Conservation (phyloP, 2,113 vertebrate species). For the Dicentrarchus labrax region DNA sequence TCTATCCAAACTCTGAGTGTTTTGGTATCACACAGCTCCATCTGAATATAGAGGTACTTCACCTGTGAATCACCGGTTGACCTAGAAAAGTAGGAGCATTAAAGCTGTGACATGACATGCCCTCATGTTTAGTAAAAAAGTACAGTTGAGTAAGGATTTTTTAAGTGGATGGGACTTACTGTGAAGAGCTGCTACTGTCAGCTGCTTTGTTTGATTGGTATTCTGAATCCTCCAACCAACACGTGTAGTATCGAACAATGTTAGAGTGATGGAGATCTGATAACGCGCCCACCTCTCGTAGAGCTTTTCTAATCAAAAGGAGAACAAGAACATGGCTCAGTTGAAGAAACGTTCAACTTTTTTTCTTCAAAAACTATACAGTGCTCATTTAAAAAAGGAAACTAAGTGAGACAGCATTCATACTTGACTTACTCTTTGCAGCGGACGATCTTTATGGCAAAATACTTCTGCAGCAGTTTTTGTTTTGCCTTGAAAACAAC, state of each 20-base stretch:
- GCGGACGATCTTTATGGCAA: slow-evolving; percentile 81
- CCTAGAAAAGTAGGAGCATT: slow-evolving; percentile 47
- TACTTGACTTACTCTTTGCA: slow-evolving; percentile 69
- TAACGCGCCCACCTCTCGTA: slow-evolving; percentile 73
- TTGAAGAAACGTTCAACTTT: neutral
- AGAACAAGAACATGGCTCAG: neutral
- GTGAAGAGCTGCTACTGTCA: slow-evolving; percentile 64
- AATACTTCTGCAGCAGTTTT: slow-evolving; percentile 53
- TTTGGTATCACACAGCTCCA: slow-evolving; percentile 82
- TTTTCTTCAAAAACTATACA: neutral
- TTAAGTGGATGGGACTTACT: slow-evolving; percentile 60
- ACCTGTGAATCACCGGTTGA: slow-evolving; percentile 30
- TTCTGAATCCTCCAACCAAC: slow-evolving; percentile 76
- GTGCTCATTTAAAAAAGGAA: neutral
- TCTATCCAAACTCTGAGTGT: slow-evolving; percentile 80
- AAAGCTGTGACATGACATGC: neutral
- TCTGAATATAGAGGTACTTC: slow-evolving; percentile 83
- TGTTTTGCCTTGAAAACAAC: slow-evolving; percentile 78
- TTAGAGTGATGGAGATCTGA: slow-evolving; percentile 75
- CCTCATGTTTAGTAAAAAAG: neutral
- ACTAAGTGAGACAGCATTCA: neutral
- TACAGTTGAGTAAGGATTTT: neutral
- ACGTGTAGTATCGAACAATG: slow-evolving; percentile 81
- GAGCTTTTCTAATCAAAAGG: slow-evolving; percentile 73
- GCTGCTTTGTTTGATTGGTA: slow-evolving; percentile 48